A percentile compares a stretch with the other conserved stretches of the same genome.
These are phyloP conservation scores for Xenentodon cancila DNA, from an alignment of 2,797 vertebrate species.

Conservation along the genomic window DNA sequence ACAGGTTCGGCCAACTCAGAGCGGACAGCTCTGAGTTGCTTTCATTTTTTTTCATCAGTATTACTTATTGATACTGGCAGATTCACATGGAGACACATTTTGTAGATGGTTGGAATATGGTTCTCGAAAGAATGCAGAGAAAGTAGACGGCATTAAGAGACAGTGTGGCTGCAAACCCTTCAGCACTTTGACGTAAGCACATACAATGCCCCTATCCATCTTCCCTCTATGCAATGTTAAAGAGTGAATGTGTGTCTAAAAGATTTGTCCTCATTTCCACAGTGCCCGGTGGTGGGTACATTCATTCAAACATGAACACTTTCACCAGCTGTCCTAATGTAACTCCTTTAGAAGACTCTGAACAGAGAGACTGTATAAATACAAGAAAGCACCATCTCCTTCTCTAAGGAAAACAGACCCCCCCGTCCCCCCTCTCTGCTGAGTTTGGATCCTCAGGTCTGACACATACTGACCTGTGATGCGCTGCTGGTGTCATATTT, in stretches of 20 bases:
- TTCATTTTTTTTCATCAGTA: conserved; percentile 52
- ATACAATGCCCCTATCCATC: conserved; percentile 56
- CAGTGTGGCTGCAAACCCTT: conserved; percentile 44
- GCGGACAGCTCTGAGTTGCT: conserved; percentile 16
- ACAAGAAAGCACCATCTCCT: conserved; percentile 63
- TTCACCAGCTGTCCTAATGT: conserved; percentile 74
- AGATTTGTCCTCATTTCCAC: conserved; percentile 65
- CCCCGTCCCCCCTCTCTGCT: conserved; percentile 40
- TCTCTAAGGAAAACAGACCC: neutral
- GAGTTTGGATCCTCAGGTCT: conserved; percentile 49
- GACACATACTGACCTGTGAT: conserved; percentile 35
- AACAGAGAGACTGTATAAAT: conserved; percentile 66
- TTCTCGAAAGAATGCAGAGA: conserved; percentile 45
- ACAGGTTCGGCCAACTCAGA: conserved; percentile 36
- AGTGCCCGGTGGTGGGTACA: conserved; percentile 33
- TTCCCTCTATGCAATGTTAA: conserved; percentile 51
- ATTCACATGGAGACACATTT: conserved; percentile 39
- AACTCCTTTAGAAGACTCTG: conserved; percentile 61
- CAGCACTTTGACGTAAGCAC: conserved; percentile 37
- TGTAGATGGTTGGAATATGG: conserved; percentile 50
- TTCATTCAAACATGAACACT: conserved; percentile 53
- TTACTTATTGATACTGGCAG: conserved; percentile 67
- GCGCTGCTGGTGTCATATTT: conserved; percentile 23
- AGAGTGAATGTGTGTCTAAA: conserved; percentile 41
- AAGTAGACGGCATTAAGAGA: conserved; percentile 50